Conservation (phyloP, 2,888 invertebrate species). For the Bursaphelenchus okinawaensis region DNA sequence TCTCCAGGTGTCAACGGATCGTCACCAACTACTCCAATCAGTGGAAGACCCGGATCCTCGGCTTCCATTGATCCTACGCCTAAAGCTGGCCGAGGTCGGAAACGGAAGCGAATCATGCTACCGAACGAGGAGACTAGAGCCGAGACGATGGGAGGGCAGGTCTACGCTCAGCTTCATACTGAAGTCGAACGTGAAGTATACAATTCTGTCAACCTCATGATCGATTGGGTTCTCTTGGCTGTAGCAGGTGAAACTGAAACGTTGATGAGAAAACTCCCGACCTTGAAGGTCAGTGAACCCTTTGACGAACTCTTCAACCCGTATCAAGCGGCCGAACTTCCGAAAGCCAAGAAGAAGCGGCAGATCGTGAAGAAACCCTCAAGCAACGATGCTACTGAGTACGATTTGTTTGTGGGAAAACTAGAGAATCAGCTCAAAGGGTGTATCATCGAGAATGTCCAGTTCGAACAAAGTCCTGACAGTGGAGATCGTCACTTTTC, state of each 20-base stretch:
- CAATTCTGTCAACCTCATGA: slow-evolving; percentile 16
- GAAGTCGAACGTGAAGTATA: slow-evolving; percentile 27
- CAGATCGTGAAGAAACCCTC: slow-evolving; percentile 37
- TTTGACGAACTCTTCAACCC: background rate
- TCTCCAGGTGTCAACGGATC: background rate
- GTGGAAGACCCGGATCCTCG: slow-evolving; percentile 1
- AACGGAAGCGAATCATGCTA: slow-evolving; percentile 6
- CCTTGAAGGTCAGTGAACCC: background rate
- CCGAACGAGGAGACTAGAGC: slow-evolving; percentile 13
- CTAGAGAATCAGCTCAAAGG: slow-evolving; percentile 33
- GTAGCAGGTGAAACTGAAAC: background rate
- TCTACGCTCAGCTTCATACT: slow-evolving; percentile 12
- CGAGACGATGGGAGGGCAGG: slow-evolving; percentile 21
- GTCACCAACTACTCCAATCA: background rate
- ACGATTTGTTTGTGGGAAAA: slow-evolving; percentile 29
- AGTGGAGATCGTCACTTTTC: slow-evolving; percentile 23
- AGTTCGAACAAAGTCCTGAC: slow-evolving; percentile 28
- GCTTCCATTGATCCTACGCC: background rate
- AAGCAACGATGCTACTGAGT: slow-evolving; percentile 22
- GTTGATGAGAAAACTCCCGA: slow-evolving; percentile 11
- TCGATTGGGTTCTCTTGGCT: background rate
- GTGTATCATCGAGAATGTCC: slow-evolving; percentile 19
- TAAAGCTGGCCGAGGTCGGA: slow-evolving; percentile 1
- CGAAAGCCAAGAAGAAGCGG: slow-evolving; percentile 49
- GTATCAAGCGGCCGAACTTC: slow-evolving; percentile 16